Base-by-base conservation (phyloP, 2,888 invertebrate genomes). In the Caenorhabditis doughertyi region DNA sequence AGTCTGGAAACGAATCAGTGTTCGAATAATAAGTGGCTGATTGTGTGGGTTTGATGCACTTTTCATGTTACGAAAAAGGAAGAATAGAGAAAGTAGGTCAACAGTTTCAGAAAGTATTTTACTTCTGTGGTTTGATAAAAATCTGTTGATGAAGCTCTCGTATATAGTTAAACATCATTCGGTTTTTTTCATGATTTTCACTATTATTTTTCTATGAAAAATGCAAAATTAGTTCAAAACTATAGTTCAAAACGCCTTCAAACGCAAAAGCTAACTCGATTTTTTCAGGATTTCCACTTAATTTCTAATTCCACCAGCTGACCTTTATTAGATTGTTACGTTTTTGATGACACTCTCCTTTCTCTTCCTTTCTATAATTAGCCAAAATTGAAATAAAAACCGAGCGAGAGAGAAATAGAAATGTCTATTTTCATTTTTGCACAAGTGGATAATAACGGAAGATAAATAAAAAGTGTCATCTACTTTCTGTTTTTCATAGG, bases 401-500 rank as follows among this genome's bases (percentile, higher is more conserved):
- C 5, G n/a, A n/a, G n/a, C n/a, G n/a, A n/a, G n/a, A n/a, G n/a
- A n/a, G n/a, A 42, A 42, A 58, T 35, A 16, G 9, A 42, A 58
- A 58, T 35, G 51, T 51, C 39, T 42, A 58, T 58, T 58, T 58
- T 21, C 21, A 25, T 25, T 35, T 55, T 21, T 60, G 58, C 39
- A 18, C n/a, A 5, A 9, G 16, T 16, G n/a, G 29, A 56, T 56
- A 53, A 53, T 53, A 23, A 5, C 2, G 27, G 27, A 27, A 9
- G 55, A 55, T 32, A 55, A 7, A 32, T 55, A n/a, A 32, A 29
- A 32, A 55, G 60, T 60, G 60, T 42, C 27, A 16, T 42, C 0
- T 60, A 51, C 13, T 25, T 51, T 51, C 21, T 47, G n/a, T 4
- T 47, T 3, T 3, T 13, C 51, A 51, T 1, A 51, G 5, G 16